Evolutionary conservation across 1,140 invertebrate species (phyloP), one percentile per base, ranked within the genome.

Genomic region (Babylonia areolata): DNA sequence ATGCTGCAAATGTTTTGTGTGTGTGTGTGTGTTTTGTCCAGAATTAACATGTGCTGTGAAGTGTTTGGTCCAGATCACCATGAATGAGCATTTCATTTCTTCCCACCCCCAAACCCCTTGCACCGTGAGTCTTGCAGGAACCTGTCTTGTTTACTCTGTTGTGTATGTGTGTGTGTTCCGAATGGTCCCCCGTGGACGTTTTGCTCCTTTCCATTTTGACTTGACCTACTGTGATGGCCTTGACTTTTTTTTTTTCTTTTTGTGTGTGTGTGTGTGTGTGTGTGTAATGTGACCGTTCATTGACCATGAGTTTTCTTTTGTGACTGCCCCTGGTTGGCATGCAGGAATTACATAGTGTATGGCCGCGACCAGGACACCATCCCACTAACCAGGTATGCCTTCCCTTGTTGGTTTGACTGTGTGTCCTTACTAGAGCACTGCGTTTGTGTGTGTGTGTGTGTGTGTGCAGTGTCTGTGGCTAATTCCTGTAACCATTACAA

Each of bases 311-410:
- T 51, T 37, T 40, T 42, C 9, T 40, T 77, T 40, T 77, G 75
- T 77, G 75, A 77, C 37, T 42, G 75, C 75, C 75, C 71, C 3
- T 77, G 75, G 75, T 77, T 40, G 75, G 78, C 40, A 35, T 80
- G 78, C 78, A 80, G 78, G 78, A 80, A 80, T 80, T 80, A 80
- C 78, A 80, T 80, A 54, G 51, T 82, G 84, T 90, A 88, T 83
- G 85, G 77, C 31, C 80, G 35, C 42, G 54, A 86, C 39, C 85
- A 79, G 37, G 87, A 87, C 46, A 87, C 80, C 46, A 87, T 87
- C 71, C 87, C 87, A 82, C 80, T 87, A 78, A 90, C 89, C 46
- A 88, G 87, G 89, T 90, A 86, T 42, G 85, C 58, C 5, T n/a
- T 37, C 42, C 75, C 11, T n/a, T n/a, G n/a, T n/a, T n/a, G n/a